Base-by-base conservation (phyloP, 2,113 vertebrate genomes). In the Lepisosteus osseus region DNA sequence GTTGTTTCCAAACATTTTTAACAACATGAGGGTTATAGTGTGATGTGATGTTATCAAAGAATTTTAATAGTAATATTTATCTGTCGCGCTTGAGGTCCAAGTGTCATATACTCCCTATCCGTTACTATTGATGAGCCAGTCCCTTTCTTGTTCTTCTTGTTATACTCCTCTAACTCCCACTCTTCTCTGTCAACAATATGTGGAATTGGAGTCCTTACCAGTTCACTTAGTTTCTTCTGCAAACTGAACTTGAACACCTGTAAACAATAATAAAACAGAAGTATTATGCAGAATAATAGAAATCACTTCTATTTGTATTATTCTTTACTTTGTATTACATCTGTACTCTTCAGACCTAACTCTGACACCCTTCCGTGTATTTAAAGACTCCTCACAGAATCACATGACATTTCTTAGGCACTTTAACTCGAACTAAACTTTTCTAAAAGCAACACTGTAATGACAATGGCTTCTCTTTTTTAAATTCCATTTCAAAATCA, bases 241-340 rank as follows among this genome's bases (percentile, higher is more conserved):
- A 97, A 93, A 88, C 88, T 93, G 88, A 93, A 97, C 83, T 97
- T 95, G 83, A 93, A 92, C 90, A 98, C 87, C 97, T 99, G 92
- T 76, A 87, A 93, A 91, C 41, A 76, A 71, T 51, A 84, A 71
- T 68, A 83, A 70, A 85, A 72, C 4, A 12, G 7, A 80, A 74
- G 29, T 29, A 1, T 29, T 29, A 29, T 29, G 1, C 29, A 29
- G 29, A 29, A 29, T 1, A 29, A 1, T 29, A 29, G 1, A 29
- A 78, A 54, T 70, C 45, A 71, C 51, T 17, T 66, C 55, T 41
- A 70, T 54, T 13, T 14, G 6, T 64, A 62, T 69, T 15, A n/a
- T 61, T 14, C 7, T 62, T 45, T 55, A 7, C 8, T 72, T 70
- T 51, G 13, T 11, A 42, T 45, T 57, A 29, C 29, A 29, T 29